phyloP scores from a whole-genome alignment of 2,888 invertebrate species.

The Podotricha telesiphe region DNA sequence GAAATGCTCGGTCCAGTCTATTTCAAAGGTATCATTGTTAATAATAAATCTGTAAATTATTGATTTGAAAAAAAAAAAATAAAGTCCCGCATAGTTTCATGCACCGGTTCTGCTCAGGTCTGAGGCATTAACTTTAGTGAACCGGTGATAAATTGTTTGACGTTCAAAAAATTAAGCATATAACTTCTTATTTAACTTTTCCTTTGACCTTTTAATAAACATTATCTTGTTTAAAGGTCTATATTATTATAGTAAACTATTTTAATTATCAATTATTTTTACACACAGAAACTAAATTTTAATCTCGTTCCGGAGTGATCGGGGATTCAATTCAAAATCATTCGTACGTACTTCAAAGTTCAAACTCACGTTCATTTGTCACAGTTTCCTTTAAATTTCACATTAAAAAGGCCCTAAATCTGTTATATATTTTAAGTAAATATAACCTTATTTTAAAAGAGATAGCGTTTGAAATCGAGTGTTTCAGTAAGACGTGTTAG shows the following conservation, averaged over 20 bases:
- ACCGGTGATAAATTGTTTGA: no score
- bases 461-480: slow-evolving; percentile 39
- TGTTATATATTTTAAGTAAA: slow-evolving; percentile 1
- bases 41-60: no score
- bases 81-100: no score
- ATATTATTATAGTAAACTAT: slow-evolving; percentile 24
- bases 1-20: no score
- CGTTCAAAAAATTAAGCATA: no score
- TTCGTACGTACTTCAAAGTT: slow-evolving; percentile 64
- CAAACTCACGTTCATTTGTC: slow-evolving; percentile 73
- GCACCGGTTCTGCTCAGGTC: no score
- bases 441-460: not conserved
- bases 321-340: slow-evolving; percentile 57
- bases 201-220: not conserved
- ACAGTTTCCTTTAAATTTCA: slow-evolving; percentile 57
- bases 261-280: slow-evolving; percentile 34
- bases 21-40: no score
- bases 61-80: no score
- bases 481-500: slow-evolving; percentile 19
- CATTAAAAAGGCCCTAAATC: slow-evolving; percentile 32
- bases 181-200: no score
- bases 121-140: no score
- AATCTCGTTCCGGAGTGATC: slow-evolving; percentile 55
- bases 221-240: not conserved
- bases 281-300: slow-evolving; percentile 47